phyloP scores from a whole-genome alignment of 2,797 vertebrate genomes.

The Aphelocoma californica region DNA sequence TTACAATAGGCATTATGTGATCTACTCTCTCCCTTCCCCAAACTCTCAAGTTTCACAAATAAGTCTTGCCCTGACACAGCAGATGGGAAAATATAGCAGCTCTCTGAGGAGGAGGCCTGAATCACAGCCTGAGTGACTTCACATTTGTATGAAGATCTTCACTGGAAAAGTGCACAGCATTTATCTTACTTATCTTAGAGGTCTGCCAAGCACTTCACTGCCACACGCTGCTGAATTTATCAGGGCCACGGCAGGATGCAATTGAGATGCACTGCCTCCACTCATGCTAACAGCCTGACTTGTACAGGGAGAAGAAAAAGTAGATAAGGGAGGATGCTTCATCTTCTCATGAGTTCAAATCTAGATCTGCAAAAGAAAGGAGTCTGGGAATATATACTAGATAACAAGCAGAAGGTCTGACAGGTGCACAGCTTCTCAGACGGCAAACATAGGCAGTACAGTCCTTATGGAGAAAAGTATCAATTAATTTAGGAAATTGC shows the following conservation, averaged over 20 bases:
- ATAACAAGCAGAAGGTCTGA: slow-evolving; percentile 18
- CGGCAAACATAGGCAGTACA: neutral
- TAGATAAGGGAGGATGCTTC: neutral
- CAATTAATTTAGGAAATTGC: neutral
- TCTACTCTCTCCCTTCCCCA: neutral
- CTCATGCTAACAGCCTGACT: neutral
- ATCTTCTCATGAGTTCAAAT: neutral
- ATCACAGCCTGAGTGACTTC: neutral
- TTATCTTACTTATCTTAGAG: slow-evolving; percentile 21
- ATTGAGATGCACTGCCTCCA: neutral
- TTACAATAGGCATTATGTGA: neutral
- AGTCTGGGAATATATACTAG: neutral
- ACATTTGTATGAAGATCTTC: slow-evolving; percentile 3
- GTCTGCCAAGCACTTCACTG: neutral
- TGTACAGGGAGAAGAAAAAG: neutral
- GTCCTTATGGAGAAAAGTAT: neutral
- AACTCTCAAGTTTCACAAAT: neutral
- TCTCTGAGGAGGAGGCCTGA: neutral
- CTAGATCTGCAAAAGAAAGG: neutral
- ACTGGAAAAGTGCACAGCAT: neutral
- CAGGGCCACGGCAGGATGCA: neutral
- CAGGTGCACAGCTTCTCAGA: neutral
- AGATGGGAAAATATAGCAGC: neutral
- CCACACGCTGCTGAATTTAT: slow-evolving; percentile 3
- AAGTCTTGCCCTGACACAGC: neutral